phyloP scores from a whole-genome alignment of 2,888 invertebrate species.

The Chrysodeixis includens region DNA sequence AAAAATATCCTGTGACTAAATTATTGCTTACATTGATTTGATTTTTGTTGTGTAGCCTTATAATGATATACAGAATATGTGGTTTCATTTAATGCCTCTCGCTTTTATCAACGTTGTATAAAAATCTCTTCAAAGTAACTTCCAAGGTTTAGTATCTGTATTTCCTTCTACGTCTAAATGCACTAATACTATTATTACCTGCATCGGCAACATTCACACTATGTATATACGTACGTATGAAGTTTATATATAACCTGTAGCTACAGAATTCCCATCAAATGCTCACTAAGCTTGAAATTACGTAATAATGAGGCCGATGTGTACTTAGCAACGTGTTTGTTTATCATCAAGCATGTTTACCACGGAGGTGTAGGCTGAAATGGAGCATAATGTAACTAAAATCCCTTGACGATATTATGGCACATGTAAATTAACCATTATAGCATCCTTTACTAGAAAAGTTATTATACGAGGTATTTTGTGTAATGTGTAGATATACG shows the following conservation, averaged over 20 bases:
- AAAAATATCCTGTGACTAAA: too few species aligned
- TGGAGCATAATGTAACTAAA: neutral
- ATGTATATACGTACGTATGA: neutral
- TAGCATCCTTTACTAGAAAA: neutral
- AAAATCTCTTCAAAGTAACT: too few species aligned
- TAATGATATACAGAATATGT: too few species aligned
- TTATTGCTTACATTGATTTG: too few species aligned
- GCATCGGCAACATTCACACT: neutral
- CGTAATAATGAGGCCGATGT: conserved; percentile 4
- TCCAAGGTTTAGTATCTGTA: neutral
- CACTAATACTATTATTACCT: neutral
- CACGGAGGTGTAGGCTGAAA: neutral
- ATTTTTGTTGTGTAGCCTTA: too few species aligned
- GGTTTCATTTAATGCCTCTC: too few species aligned
- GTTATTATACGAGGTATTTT: too few species aligned
- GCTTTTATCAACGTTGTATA: too few species aligned
- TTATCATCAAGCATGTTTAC: conserved; percentile 1
- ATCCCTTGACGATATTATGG: neutral
- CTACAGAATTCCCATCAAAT: neutral
- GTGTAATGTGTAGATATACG: too few species aligned
- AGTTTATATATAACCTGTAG: neutral
- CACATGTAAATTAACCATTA: neutral
- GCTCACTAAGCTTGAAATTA: conserved; percentile 1
- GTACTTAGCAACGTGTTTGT: neutral
- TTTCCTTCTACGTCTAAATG: neutral